phyloP scores from a whole-genome alignment of 2,888 invertebrate genomes.

The Aethes cnicana region DNA sequence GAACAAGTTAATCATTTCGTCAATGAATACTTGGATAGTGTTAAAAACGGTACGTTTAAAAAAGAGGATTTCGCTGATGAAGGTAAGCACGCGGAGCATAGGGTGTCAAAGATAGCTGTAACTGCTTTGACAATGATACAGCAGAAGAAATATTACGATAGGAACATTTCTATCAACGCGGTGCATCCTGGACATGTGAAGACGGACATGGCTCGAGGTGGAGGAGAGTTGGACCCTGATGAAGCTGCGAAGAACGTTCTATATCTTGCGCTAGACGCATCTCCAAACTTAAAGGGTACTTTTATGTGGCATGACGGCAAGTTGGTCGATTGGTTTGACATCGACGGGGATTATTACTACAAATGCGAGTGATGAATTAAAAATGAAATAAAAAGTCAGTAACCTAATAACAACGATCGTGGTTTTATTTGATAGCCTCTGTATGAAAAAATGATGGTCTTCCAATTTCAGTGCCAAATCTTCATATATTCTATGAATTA shows the following conservation, averaged over 20 bases:
- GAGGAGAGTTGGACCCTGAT: slow-evolving; percentile 82
- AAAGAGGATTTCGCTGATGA: slow-evolving; percentile 68
- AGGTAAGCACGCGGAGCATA: slow-evolving; percentile 71
- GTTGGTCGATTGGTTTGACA: slow-evolving; percentile 84
- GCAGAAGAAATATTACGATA: slow-evolving; percentile 57
- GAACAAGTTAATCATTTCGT: slow-evolving; percentile 67
- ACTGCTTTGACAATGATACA: slow-evolving; percentile 67
- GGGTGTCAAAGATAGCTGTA: slow-evolving; percentile 68
- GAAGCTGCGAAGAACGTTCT: slow-evolving; percentile 81
- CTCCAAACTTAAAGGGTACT: slow-evolving; percentile 82
- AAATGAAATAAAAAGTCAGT: too few species aligned
- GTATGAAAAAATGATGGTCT: too few species aligned
- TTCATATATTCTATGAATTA: too few species aligned
- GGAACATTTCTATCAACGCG: slow-evolving; percentile 68
- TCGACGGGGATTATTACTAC: slow-evolving; percentile 60
- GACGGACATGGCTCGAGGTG: slow-evolving; percentile 76
- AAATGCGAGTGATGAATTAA: slow-evolving; percentile 29
- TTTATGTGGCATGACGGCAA: slow-evolving; percentile 85
- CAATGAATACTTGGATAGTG: slow-evolving; percentile 64
- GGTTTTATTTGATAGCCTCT: slow-evolving; percentile 1
- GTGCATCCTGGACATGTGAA: slow-evolving; percentile 65
- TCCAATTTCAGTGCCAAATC: too few species aligned
- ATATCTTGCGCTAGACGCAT: slow-evolving; percentile 84
- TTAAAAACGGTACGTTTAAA: slow-evolving; percentile 65
- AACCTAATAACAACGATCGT: too few species aligned